These are phyloP conservation scores for Meganola albula DNA, from an alignment of 2,888 invertebrate species.

Conservation along the genomic window DNA sequence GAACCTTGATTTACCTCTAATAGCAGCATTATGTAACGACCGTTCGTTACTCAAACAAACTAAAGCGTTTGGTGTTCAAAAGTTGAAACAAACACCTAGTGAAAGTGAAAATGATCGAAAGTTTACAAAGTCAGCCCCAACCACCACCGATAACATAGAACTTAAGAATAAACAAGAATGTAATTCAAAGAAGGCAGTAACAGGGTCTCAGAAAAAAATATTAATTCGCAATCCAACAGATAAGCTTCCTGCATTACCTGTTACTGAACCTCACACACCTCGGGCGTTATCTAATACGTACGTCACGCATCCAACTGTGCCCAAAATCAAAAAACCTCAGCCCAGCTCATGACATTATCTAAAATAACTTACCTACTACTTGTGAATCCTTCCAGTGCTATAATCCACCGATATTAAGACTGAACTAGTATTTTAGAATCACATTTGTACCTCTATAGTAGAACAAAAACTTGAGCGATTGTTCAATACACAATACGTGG, in stretches of 20 bases:
- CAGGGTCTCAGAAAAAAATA: slow-evolving; percentile 76
- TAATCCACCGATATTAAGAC: slow-evolving; percentile 67
- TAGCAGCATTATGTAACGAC: slow-evolving; percentile 95
- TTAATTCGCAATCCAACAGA: slow-evolving; percentile 85
- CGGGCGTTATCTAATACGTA: slow-evolving; percentile 84
- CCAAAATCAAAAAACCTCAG: slow-evolving; percentile 64
- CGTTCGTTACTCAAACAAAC: slow-evolving; percentile 92
- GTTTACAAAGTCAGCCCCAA: slow-evolving; percentile 60
- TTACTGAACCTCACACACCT: slow-evolving; percentile 72
- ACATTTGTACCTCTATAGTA: slow-evolving; percentile 23
- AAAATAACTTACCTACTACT: slow-evolving; percentile 33
- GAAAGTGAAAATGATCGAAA: slow-evolving; percentile 69
- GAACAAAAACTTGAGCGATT: too few relatives aligned
- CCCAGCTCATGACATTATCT: slow-evolving; percentile 61
- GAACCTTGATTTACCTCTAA: slow-evolving; percentile 92
- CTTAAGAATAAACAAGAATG: slow-evolving; percentile 64
- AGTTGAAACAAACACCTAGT: slow-evolving; percentile 69
- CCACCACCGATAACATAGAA: slow-evolving; percentile 68
- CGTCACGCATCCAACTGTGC: slow-evolving; percentile 74
- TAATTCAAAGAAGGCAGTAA: slow-evolving; percentile 81
- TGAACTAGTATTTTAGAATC: slow-evolving; percentile 38
- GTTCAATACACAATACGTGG: too few relatives aligned
- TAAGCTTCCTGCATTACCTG: slow-evolving; percentile 83
- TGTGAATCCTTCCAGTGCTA: slow-evolving; percentile 76
- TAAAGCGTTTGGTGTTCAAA: slow-evolving; percentile 89